Conservation (phyloP, 2,888 invertebrate genomes). For the Andrena marginata region DNA sequence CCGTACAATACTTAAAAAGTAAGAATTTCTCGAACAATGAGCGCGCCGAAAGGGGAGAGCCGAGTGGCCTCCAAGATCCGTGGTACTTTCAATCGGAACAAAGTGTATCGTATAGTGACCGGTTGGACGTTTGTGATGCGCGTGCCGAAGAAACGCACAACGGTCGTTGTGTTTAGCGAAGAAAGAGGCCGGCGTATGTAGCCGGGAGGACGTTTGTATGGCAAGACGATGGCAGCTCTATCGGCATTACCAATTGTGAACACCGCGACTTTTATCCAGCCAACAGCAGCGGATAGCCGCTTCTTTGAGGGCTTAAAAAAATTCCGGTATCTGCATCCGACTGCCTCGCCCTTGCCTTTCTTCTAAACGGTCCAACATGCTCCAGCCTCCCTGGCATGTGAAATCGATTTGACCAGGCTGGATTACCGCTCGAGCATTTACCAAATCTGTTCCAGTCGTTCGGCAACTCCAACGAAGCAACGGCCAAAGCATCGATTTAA, state of each 20-base stretch:
- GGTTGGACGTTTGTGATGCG: slow-evolving; percentile 60
- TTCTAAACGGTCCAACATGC: slow-evolving; percentile 37
- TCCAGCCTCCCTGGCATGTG: slow-evolving; percentile 32
- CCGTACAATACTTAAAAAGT: background rate
- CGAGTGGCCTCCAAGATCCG: background rate
- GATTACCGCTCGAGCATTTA: slow-evolving; percentile 49
- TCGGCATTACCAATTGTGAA: slow-evolving; percentile 76
- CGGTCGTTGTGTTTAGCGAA: slow-evolving; percentile 68
- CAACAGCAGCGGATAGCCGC: slow-evolving; percentile 51
- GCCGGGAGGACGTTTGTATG: slow-evolving; percentile 83
- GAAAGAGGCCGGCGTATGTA: slow-evolving; percentile 71
- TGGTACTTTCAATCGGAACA: slow-evolving; percentile 42
- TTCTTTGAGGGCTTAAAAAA: slow-evolving; percentile 57
- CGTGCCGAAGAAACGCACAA: slow-evolving; percentile 55
- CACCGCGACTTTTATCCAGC: slow-evolving; percentile 72
- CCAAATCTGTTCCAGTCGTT: slow-evolving; percentile 38
- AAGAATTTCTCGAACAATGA: slow-evolving; percentile 30
- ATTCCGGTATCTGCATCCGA: slow-evolving; percentile 58
- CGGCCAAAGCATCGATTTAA: no score
- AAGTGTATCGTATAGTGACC: slow-evolving; percentile 49
- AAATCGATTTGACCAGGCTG: slow-evolving; percentile 54
- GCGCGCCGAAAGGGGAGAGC: background rate
- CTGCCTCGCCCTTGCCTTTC: slow-evolving; percentile 52
- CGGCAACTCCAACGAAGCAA: background rate
- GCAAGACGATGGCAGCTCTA: slow-evolving; percentile 84